Conservation (phyloP, 2,888 invertebrate species). For the Orthosia gracilis region DNA sequence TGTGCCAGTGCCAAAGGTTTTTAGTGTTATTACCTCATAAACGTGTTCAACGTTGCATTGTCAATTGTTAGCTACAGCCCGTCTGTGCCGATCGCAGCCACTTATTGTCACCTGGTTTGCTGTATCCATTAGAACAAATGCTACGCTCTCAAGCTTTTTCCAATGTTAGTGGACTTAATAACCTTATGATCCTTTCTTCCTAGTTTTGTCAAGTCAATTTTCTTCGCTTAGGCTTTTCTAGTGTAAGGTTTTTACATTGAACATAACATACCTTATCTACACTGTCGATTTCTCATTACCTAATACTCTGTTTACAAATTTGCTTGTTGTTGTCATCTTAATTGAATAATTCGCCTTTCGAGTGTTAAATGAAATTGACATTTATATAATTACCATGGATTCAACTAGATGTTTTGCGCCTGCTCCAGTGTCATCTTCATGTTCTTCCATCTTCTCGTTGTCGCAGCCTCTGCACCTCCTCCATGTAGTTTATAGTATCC, state of each 20-base stretch:
- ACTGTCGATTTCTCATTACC: background rate
- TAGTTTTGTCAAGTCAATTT: background rate
- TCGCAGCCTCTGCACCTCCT: conserved; percentile 1
- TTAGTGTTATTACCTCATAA: background rate
- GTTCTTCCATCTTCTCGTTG: background rate
- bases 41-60: background rate
- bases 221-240: background rate
- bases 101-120: conserved; percentile 1
- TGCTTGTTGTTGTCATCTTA: conserved; percentile 8
- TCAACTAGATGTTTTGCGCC: conserved; percentile 12
- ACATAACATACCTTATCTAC: background rate
- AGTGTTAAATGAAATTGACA: conserved; percentile 28
- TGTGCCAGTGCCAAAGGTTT: background rate
- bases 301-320: background rate
- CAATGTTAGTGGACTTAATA: background rate
- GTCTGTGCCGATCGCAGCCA: background rate
- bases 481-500: background rate
- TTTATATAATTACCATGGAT: conserved; percentile 40
- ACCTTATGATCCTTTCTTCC: background rate
- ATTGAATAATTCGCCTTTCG: conserved; percentile 12
- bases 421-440: conserved; percentile 13
- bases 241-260: background rate
- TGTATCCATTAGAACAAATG: background rate
- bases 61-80: background rate
- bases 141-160: background rate